phyloP scores from a whole-genome alignment of 2,797 vertebrate species.

The Notamacropus eugenii region DNA sequence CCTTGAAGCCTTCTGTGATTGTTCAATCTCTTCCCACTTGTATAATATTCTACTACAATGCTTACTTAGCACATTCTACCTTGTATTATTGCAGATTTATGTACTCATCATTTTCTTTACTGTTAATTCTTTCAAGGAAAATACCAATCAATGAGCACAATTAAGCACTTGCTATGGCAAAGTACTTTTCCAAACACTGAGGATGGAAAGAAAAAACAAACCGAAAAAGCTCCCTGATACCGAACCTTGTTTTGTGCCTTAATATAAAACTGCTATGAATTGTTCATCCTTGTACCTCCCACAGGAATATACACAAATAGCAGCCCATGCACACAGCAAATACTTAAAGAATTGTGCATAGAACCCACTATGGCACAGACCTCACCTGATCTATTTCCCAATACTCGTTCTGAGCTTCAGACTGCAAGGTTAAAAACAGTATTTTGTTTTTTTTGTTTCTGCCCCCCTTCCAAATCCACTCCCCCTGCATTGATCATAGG shows the following conservation, averaged over 20 bases:
- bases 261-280: background rate
- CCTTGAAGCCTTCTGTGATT: background rate
- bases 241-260: background rate
- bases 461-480: too few species aligned
- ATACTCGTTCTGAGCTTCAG: background rate
- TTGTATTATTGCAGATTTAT: background rate
- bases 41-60: background rate
- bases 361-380: background rate
- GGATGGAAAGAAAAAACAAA: background rate
- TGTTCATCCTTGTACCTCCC: background rate
- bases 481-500: background rate
- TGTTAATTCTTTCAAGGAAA: background rate
- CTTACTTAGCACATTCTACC: background rate
- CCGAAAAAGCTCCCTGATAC: background rate
- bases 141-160: background rate
- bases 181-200: background rate
- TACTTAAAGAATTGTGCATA: background rate
- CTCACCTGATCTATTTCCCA: background rate
- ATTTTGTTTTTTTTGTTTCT: background rate
- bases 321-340: background rate
- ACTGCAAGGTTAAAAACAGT: background rate
- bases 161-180: background rate
- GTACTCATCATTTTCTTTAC: background rate
- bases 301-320: background rate
- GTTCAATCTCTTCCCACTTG: background rate